Conservation (phyloP, 1,140 invertebrate species). For the Anthonomus grandis region DNA sequence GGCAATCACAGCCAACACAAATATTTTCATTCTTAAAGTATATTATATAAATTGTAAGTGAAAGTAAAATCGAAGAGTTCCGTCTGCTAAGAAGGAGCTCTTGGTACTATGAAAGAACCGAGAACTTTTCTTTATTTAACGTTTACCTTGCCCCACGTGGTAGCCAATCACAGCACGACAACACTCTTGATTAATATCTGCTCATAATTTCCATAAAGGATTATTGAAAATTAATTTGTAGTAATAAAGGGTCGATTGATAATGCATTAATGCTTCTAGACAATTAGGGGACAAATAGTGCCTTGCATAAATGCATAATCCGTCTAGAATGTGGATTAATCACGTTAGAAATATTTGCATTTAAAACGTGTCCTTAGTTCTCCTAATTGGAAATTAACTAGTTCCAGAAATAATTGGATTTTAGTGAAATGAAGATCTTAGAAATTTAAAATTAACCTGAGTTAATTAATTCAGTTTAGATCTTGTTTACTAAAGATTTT, state of each 20-base stretch:
- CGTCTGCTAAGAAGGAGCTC: slow-evolving; percentile 12
- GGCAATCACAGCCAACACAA: slow-evolving; percentile 10
- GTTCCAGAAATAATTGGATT: no score
- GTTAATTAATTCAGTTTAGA: no score
- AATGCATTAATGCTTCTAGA: neutral
- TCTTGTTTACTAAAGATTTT: no score
- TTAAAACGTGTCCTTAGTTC: no score
- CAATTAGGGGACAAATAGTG: no score
- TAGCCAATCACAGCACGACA: slow-evolving; percentile 5
- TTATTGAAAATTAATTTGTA: slow-evolving; percentile 1
- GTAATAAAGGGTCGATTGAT: neutral
- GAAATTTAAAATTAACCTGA: no score
- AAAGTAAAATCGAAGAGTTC: slow-evolving; percentile 2
- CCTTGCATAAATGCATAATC: no score
- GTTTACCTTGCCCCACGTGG: neutral
- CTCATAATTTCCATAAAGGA: neutral
- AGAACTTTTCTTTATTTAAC: slow-evolving; percentile 21
- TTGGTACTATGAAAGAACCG: slow-evolving; percentile 6
- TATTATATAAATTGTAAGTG: neutral
- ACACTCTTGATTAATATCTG: neutral
- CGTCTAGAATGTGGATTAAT: no score
- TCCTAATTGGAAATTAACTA: no score
- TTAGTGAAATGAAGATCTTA: no score
- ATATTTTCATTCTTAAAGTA: slow-evolving; percentile 6
- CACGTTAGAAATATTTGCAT: no score